phyloP scores from a whole-genome alignment of 2,113 vertebrate genomes.

The Chloebia gouldiae region DNA sequence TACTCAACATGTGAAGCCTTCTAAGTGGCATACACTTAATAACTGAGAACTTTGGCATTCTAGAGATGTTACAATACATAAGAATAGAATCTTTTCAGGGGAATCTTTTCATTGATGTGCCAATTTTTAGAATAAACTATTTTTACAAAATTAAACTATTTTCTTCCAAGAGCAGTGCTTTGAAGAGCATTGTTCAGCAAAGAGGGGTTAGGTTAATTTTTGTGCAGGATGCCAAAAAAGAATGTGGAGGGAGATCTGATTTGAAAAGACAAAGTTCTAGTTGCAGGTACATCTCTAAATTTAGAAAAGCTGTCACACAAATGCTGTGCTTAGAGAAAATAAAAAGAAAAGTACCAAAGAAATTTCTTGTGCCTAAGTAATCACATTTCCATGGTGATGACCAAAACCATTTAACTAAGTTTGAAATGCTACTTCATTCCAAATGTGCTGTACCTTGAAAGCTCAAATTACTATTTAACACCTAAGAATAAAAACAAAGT shows the following conservation, averaged over 20 bases:
- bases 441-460: neutral
- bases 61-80: neutral
- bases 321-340: neutral
- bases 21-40: neutral
- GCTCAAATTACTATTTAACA: neutral
- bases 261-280: constrained; percentile 11
- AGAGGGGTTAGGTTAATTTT: neutral
- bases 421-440: neutral
- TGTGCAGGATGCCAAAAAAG: neutral
- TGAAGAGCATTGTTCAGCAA: neutral
- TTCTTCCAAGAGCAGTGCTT: neutral
- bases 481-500: neutral
- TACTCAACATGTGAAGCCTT: neutral
- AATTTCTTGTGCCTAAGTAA: neutral
- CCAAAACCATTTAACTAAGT: neutral
- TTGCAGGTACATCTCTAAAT: neutral
- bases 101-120: neutral
- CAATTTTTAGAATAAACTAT: neutral
- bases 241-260: neutral
- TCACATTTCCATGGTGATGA: neutral
- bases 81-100: neutral
- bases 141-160: neutral
- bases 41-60: neutral
- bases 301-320: neutral
- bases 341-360: neutral